Base-by-base conservation (phyloP, 2,113 vertebrate species). In the Chinchilla lanigera region DNA sequence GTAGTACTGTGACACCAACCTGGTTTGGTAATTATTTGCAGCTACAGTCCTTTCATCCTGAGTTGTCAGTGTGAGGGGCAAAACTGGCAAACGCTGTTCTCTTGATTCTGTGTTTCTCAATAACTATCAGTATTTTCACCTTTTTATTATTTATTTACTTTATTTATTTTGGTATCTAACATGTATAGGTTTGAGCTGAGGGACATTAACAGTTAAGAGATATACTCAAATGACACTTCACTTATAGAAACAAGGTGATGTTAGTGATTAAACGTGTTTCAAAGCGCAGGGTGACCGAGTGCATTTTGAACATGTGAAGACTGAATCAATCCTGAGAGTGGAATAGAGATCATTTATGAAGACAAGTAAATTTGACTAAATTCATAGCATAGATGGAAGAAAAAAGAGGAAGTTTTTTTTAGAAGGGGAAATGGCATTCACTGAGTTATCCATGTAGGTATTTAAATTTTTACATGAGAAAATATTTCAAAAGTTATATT, bases 251-350 rank as follows among this genome's bases (percentile, higher is more conserved):
- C 9, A 95, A 87, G 24, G 9, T 89, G 47, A 77, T 78, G 2
- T 19, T 75, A 94, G 26, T 83, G 44, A 81, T 86, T 54, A 86
- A 87, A 92, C 87, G 33, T 33, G 13, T 89, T 96, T 87, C 73
- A 73, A 56, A 81, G 89, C 86, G 1, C 83, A 95, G 44, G 63
- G 20, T 95, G 89, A 97, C 82, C 86, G 89, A 61, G 88, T 93
- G 89, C 75, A 67, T 94, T 91, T 81, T 93, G 71, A 91, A 69
- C 83, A 80, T 30, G 71, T 84, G 50, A 78, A 91, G 13, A 38
- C 63, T 94, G 61, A 97, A 56, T 96, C 93, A 96, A 83, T 97
- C 83, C 91, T 89, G n/a, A 93, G 19, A n/a, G 13, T 78, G 38
- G 91, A 92, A 73, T 38, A 69, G 44, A 96, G 50, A 85, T 77